Base-by-base conservation (phyloP, 2,888 invertebrate genomes). In the Ernsta delagoae region DNA sequence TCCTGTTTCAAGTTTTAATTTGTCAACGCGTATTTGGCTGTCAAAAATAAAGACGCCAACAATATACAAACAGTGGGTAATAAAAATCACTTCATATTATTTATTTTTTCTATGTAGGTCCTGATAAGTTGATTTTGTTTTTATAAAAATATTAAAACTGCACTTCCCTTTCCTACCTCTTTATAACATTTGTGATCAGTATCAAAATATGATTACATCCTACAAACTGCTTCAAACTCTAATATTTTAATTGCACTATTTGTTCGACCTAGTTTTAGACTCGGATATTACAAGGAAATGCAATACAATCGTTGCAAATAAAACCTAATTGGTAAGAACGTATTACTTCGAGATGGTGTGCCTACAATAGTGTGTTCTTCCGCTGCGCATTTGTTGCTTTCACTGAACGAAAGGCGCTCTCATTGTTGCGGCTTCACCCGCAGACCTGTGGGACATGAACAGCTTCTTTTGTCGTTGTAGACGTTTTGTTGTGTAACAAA, bases 1-100 rank as follows among this genome's bases (percentile, higher is more conserved):
- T 70, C 73, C 75, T 77, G 79, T 79, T 83, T 81, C 82, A 83
- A 83, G 79, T 83, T 84, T 78, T 86, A 88, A 89, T 88, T 88
- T 88, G 86, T 88, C 86, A 87, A 50, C 12, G 53, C 50, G 11
- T 63, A 41, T 63, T 63, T 16, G 16, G 9, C 11, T 54, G 54
- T 31, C 11, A 5, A 36, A 50, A 62, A 50, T 54, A 31, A 54
- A 54, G 24, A 54, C 16, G 16, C 12, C 48, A 16, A 16, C 1
- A 39, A 7, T 39, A 39, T 39, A 39, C 39, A 7, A 39, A 8
- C 8, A 39, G 39, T 39, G 7, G 31, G 31, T 4, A 31, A 4
- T 31, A 31, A 31, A 31, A 7, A 7, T 39, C 39, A 39, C 1
- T 39, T 39, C 39, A 39, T 39, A 39, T 7, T 39, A 7, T 31